Base-by-base conservation (phyloP, 2,113 vertebrate species). In the Oreocharis arfaki region DNA sequence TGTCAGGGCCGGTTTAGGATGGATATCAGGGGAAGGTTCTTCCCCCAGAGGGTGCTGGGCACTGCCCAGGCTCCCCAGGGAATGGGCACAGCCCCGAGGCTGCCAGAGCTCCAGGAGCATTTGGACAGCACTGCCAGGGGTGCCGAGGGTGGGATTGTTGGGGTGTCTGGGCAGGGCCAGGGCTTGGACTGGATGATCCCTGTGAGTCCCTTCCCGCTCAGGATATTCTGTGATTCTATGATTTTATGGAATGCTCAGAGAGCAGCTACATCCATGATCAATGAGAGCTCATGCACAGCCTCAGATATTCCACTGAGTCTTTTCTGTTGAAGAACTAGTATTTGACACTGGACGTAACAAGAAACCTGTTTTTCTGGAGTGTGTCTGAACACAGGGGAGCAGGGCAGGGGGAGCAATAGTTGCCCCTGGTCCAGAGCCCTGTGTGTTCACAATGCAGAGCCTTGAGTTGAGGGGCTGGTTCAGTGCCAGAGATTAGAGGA, bases 81-180 rank as follows among this genome's bases (percentile, higher is more conserved):
- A 74, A 52, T 46, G 28, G 53, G 1, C 53, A 12, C 3, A 0
- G 39, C 32, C 19, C 42, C 0, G 1, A 30, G 53, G 60, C 61
- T 68, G 53, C 39, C 78, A 75, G 46, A 82, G 61, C 61, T 82
- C 53, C 16, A 26, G 46, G 16, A 39, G 19, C 0, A 2, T 4
- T 81, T 26, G 52, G 52, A 7, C 19, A 65, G 0, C 0, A 0
- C 14, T 35, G 0, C 2, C 11, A 75, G 61, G 46, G 27, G 28
- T 84, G 59, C 21, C 0, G 61, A 35, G 47, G n/a, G n/a, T 41
- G 55, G 55, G 55, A 5, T 16, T 76, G 24, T 32, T 69, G 63
- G 5, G 24, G 47, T 3, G n/a, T 55, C 26, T 83, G 35, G 5
- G n/a, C 39, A 61, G 47, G n/a, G 8, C 2, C n/a, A 27, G n/a